Evolutionary conservation across 2,113 vertebrate genomes (phyloP), one percentile per base, ranked within the genome.

Genomic region (Sitta europaea): DNA sequence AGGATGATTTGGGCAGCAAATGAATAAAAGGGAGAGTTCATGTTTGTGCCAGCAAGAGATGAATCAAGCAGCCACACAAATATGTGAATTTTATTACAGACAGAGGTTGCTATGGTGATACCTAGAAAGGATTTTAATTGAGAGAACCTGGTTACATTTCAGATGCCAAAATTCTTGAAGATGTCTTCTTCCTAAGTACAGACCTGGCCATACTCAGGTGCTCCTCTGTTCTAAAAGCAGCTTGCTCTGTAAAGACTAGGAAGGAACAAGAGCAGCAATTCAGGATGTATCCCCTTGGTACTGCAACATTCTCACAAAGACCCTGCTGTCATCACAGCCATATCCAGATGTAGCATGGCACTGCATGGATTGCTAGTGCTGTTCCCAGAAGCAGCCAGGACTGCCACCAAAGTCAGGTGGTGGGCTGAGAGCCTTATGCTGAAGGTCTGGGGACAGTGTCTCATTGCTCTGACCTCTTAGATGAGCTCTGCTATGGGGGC

Each of bases 71-170:
- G 75, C 50, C 71, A 66, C 36, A 94, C 63, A 82, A 92, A 87
- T 36, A 70, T 48, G 38, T 16, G 36, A 90, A 59, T 53, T 85
- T 96, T 79, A 57, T 90, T 90, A 92, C 61, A 86, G 78, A 57
- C 38, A 61, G 63, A 53, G 25, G 94, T 96, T 97, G 92, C 95
- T 87, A 94, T 92, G 92, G 95, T 73, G 75, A 89, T 57, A 87
- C 58, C 79, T 89, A 90, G 65, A 80, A 57, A 86, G 66, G 59
- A 54, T 90, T 87, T 92, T 81, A 96, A 91, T 90, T 91, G 76
- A 79, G 86, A 88, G 73, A 84, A 68, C 25, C 87, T 89, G 45
- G 89, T 87, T 89, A 74, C 6, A 31, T 57, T 92, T 96, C 73
- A 87, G 71, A 76, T 57, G 83, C 59, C 57, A 40, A 91, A 84